Base-by-base conservation (phyloP, 2,797 vertebrate species). In the Ctenopoma kingsleyae region DNA sequence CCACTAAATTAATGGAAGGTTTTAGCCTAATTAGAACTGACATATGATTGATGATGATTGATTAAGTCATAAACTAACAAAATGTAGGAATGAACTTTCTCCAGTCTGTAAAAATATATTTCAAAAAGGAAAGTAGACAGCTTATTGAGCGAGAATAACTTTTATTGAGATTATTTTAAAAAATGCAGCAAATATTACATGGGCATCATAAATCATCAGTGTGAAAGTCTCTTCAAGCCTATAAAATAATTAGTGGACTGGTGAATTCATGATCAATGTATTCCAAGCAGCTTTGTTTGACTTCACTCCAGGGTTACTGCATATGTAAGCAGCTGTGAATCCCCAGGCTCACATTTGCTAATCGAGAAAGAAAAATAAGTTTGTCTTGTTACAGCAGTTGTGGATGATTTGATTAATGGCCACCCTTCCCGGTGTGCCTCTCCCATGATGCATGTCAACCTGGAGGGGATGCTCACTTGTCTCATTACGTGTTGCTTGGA, bases 371-470 rank as follows among this genome's bases (percentile, higher is more conserved):
- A 80, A 84, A 88, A 82, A 89, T 61, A 83, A 56, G 36, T 58
- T 70, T 77, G 66, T 86, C 80, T 83, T 76, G 76, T 90, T 80
- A 74, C 9, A 19, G 17, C n/a, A 9, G 66, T 67, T 81, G 58
- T 69, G 80, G 89, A 90, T 87, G 87, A 92, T 91, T 75, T 88
- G 76, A 89, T 86, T 83, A 83, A 93, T 92, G 87, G 63, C 55
- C 52, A 55, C 40, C 68, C 51, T 68, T 67, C 44, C 47, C 17
- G 13, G 64, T 66, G 10, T 67, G 40, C 58, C 81, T 88, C 84
- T 81, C 67, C 67, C 77, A 16, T 84, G 65, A 81, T 85, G 66
- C 81, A 86, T 91, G 82, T 84, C 80, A 78, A 87, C 90, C 83
- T 76, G 67, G 77, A 78, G 76, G 83, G 78, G 55, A 76, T 77